Base-by-base conservation (phyloP, 2,113 vertebrate genomes). In the Poeciliopsis turrubarensis region DNA sequence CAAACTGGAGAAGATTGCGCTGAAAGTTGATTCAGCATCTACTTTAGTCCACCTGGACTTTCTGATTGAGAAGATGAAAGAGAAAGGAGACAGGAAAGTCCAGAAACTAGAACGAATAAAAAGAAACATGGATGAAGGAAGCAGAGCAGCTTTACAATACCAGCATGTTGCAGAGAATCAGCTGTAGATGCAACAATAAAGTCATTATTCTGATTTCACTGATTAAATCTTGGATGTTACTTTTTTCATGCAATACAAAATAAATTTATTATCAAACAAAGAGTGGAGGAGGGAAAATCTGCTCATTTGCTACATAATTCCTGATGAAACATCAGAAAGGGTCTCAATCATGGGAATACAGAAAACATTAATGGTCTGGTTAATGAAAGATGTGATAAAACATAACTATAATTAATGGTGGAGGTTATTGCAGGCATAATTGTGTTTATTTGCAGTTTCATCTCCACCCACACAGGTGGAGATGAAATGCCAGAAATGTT, bases 31-130 rank as follows among this genome's bases (percentile, higher is more conserved):
- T 34, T 34, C 30, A 37, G 19, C n/a, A 26, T 34, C 1, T 31
- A 60, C 51, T 37, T 37, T 19, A 34, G 47, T 60, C 31, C 68
- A 70, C 22, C 29, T 72, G 70, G 70, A 62, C 37, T 60, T 72
- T 17, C 26, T 72, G 70, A 72, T 62, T 11, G 15, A 62, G 29
- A 74, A 68, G 57, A 70, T 75, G 78, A n/a, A 47, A 25, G 51
- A 54, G 15, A 25, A 9, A 8, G 51, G 19, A 54, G 22, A 25
- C 19, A 25, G 25, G 19, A 54, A 10, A 25, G 51, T 25, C 19
- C 19, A 10, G 22, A 54, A 54, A 25, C 51, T 54, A 3, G 51
- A 54, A 25, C 17, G 22, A 54, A 6, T 54, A 3, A 54, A 54
- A 54, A 54, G 19, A 25, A 54, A 54, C 15, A 8, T 54, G 19